Evolutionary conservation across 2,888 invertebrate species (phyloP).

Genomic region (Metellina segmentata): DNA sequence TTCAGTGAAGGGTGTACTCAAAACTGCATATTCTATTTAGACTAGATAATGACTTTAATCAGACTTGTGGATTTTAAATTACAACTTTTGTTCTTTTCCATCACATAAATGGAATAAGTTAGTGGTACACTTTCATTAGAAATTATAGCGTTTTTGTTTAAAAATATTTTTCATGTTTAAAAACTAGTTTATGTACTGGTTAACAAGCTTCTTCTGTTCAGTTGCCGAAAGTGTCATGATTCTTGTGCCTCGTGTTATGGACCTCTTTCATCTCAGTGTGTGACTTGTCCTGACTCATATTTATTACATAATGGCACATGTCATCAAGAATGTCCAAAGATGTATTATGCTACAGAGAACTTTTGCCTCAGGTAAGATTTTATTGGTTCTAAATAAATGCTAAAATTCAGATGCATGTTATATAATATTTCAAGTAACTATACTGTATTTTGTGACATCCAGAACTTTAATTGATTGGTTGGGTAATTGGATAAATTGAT

Average conservation of each 20-base stretch:
- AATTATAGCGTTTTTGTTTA: too few species aligned
- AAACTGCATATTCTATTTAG: too few species aligned
- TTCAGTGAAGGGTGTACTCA: too few species aligned
- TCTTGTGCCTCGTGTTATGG: slow-evolving; percentile 69
- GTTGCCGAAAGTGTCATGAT: slow-evolving; percentile 49
- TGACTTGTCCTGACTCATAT: slow-evolving; percentile 31
- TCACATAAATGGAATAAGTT: too few species aligned
- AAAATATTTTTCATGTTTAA: background rate
- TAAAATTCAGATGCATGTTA: background rate
- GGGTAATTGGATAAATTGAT: too few species aligned
- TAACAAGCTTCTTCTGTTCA: background rate
- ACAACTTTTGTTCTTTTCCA: too few species aligned
- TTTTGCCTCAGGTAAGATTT: slow-evolving; percentile 81
- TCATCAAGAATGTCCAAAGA: slow-evolving; percentile 85
- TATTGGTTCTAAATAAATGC: background rate
- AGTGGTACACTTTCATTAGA: too few species aligned
- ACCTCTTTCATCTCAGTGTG: slow-evolving; percentile 71
- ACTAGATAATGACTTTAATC: too few species aligned
- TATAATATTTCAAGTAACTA: background rate
- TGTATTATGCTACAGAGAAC: slow-evolving; percentile 89
- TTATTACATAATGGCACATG: slow-evolving; percentile 48
- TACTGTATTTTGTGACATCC: background rate
- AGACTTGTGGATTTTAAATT: too few species aligned
- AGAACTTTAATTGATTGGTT: too few species aligned
- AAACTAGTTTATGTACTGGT: background rate